Evolutionary conservation across 2,113 vertebrate species (phyloP).

Genomic region (Zosterops pallidus): DNA sequence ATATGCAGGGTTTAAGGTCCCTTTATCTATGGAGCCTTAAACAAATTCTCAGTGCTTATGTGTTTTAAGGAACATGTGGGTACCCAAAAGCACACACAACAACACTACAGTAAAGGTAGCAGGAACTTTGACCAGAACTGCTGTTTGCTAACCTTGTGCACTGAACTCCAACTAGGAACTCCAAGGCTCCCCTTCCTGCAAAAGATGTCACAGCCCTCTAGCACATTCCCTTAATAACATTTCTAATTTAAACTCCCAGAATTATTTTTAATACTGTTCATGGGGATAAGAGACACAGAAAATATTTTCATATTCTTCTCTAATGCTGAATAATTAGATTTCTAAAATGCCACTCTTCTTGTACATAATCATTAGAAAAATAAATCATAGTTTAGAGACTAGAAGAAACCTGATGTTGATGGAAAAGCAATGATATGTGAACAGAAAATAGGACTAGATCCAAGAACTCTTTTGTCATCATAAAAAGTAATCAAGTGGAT

Average conservation of each 20-base stretch:
- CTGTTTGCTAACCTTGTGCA: background rate
- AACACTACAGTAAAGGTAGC: background rate
- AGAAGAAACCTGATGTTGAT: background rate
- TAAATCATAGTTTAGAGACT: background rate
- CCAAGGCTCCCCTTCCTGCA: background rate
- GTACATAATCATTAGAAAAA: background rate
- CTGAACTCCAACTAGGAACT: background rate
- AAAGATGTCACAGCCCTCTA: background rate
- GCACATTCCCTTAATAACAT: background rate
- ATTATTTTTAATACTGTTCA: background rate
- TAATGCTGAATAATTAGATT: background rate
- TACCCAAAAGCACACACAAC: background rate
- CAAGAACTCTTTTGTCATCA: conserved; percentile 1
- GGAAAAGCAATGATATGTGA: background rate
- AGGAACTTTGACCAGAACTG: background rate
- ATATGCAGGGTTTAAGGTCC: background rate
- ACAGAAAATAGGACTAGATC: background rate
- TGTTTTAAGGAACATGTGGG: background rate
- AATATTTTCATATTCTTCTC: background rate
- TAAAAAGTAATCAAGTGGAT: conserved; percentile 1
- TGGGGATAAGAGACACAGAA: background rate
- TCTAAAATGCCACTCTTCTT: background rate
- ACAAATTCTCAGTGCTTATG: background rate
- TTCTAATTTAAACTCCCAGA: background rate
- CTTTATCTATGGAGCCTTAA: background rate